These are phyloP conservation scores for Coracias cyanogaster DNA, from an alignment of 2,797 vertebrate species.

Conservation along the genomic window DNA sequence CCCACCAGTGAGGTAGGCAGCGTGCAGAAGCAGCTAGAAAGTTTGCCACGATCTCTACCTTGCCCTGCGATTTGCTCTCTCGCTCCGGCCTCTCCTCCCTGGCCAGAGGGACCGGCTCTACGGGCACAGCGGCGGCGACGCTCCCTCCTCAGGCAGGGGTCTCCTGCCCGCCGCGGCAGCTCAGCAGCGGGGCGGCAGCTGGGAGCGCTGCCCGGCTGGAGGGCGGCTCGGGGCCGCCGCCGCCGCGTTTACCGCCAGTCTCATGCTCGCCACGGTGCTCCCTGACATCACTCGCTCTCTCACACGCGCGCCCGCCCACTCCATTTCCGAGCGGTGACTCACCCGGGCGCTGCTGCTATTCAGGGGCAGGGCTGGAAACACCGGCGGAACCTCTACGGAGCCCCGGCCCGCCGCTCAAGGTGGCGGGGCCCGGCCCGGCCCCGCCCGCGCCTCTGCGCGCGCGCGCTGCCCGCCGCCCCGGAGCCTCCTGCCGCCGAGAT, in stretches of 20 bases:
- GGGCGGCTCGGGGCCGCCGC: background rate
- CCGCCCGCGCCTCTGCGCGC: background rate
- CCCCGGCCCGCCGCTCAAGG: background rate
- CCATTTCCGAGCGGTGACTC: slow-evolving; percentile 73
- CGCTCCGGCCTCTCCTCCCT: background rate
- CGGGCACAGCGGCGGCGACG: background rate
- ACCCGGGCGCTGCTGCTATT: slow-evolving; percentile 33
- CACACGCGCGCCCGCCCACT: slow-evolving; percentile 61
- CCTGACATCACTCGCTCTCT: slow-evolving; percentile 77
- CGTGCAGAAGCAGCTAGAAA: slow-evolving; percentile 63
- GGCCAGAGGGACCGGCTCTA: background rate
- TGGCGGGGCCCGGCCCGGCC: background rate
- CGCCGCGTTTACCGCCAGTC: background rate
- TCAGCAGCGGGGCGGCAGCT: slow-evolving; percentile 12
- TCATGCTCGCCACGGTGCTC: slow-evolving; percentile 8
- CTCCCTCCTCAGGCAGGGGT: background rate
- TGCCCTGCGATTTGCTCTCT: background rate
- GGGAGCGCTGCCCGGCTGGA: background rate
- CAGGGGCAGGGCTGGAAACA: slow-evolving; percentile 40
- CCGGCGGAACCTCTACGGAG: slow-evolving; percentile 40
- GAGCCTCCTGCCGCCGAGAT: too few species aligned
- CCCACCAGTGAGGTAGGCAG: background rate
- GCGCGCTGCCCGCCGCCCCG: background rate
- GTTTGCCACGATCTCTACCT: slow-evolving; percentile 64
- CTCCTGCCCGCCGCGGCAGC: background rate